A percentile compares a stretch with the other conserved stretches of the same genome.
Evolutionary conservation across 2,113 vertebrate species (phyloP).

Genomic region (Cheilinus undulatus): DNA sequence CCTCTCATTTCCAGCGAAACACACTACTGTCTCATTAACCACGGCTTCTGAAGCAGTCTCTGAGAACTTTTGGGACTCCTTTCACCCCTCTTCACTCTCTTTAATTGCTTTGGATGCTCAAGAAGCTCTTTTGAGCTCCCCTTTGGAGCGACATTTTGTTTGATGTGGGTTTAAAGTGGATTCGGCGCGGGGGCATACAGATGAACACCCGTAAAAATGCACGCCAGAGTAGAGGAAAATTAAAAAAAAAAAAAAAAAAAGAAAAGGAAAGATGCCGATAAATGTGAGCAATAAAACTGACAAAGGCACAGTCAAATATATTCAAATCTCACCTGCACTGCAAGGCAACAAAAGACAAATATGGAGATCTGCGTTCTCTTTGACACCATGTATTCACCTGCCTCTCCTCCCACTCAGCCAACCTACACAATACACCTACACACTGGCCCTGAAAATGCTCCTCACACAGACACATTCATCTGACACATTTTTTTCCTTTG

Average conservation of each 20-base stretch:
- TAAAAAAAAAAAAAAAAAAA: conserved; percentile 19
- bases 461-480: conserved; percentile 60
- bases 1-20: conserved; percentile 42
- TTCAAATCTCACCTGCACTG: conserved; percentile 41
- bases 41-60: conserved; percentile 33
- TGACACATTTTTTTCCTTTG: conserved; percentile 67
- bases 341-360: conserved; percentile 51
- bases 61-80: conserved; percentile 59
- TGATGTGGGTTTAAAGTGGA: conserved; percentile 51
- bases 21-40: conserved; percentile 63
- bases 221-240: not conserved
- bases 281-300: conserved; percentile 11
- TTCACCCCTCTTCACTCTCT: conserved; percentile 48
- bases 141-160: conserved; percentile 55
- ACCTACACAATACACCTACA: conserved; percentile 77
- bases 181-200: conserved; percentile 13
- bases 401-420: conserved; percentile 72
- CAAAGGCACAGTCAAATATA: conserved; percentile 22
- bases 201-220: conserved; percentile 11
- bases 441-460: conserved; percentile 57
- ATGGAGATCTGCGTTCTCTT: conserved; percentile 64
- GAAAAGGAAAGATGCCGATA: not conserved
- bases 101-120: conserved; percentile 65
- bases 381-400: conserved; percentile 77
- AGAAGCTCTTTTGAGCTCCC: conserved; percentile 44